Evolutionary conservation across 2,888 invertebrate species (phyloP).

Genomic region (Melipona bicolor): DNA sequence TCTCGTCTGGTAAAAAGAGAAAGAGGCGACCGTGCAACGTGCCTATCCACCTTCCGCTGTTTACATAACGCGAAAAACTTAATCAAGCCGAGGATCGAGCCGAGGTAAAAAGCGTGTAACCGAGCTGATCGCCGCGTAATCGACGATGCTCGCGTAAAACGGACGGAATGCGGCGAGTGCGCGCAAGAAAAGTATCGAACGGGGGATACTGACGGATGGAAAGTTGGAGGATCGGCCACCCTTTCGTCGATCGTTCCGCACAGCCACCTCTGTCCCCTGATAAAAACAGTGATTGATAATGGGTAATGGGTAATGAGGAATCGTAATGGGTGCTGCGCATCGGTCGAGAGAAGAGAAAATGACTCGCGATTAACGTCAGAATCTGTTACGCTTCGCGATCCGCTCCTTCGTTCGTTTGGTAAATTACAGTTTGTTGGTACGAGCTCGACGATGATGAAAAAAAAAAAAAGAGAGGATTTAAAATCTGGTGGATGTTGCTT

Average conservation of each 20-base stretch:
- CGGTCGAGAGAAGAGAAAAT: slow-evolving; percentile 61
- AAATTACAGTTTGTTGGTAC: slow-evolving; percentile 1
- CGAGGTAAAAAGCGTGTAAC: slow-evolving; percentile 52
- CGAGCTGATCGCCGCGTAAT: slow-evolving; percentile 53
- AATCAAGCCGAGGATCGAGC: slow-evolving; percentile 32
- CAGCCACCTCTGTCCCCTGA: slow-evolving; percentile 14
- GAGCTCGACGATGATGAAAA: not conserved
- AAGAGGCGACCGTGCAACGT: slow-evolving; percentile 17
- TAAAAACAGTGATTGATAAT: slow-evolving; percentile 69
- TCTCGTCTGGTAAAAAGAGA: not conserved
- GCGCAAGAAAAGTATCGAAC: slow-evolving; percentile 48
- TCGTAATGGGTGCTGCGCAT: slow-evolving; percentile 23
- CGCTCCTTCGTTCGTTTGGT: slow-evolving; percentile 37
- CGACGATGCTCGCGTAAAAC: slow-evolving; percentile 55
- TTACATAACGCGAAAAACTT: slow-evolving; percentile 58
- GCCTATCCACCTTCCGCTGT: slow-evolving; percentile 45
- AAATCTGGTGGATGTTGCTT: slow-evolving; percentile 21
- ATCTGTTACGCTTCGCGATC: slow-evolving; percentile 54
- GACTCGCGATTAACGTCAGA: slow-evolving; percentile 64
- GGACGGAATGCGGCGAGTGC: slow-evolving; percentile 44
- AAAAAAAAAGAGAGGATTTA: not conserved
- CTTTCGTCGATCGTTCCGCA: slow-evolving; percentile 51
- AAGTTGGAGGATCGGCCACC: slow-evolving; percentile 46
- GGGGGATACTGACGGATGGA: slow-evolving; percentile 8
- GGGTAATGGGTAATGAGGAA: slow-evolving; percentile 65